Conservation (phyloP, 2,113 vertebrate genomes). For the Vicugna pacos region DNA sequence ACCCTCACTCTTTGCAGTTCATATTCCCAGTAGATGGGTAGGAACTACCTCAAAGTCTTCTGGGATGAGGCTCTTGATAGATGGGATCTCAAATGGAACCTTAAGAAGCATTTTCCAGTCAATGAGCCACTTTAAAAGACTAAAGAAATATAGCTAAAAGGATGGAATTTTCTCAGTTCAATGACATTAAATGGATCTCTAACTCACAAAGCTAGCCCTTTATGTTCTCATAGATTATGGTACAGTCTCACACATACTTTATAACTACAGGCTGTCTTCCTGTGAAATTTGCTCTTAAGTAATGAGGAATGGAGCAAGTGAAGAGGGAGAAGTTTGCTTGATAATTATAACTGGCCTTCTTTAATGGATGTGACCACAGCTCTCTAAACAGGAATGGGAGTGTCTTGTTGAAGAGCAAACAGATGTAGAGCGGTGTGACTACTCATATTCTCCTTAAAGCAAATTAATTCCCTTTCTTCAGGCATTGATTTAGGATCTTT, state of each 20-base stretch:
- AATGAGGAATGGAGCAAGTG: background rate
- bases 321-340: background rate
- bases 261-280: conserved; percentile 43
- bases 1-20: background rate
- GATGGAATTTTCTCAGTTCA: conserved; percentile 38
- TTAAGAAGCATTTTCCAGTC: conserved; percentile 28
- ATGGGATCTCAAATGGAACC: conserved; percentile 11
- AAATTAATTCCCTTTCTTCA: background rate
- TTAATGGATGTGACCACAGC: background rate
- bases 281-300: conserved; percentile 54
- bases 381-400: conserved; percentile 28
- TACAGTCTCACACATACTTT: conserved; percentile 47
- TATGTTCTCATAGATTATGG: conserved; percentile 35
- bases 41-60: conserved; percentile 11
- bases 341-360: background rate
- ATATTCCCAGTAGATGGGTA: background rate
- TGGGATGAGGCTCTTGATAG: conserved; percentile 13
- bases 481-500: conserved; percentile 13
- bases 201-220: conserved; percentile 27
- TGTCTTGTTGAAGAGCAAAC: conserved; percentile 45
- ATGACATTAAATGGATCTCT: conserved; percentile 24
- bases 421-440: background rate
- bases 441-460: background rate
- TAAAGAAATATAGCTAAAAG: conserved; percentile 42
- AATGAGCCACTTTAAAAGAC: conserved; percentile 25